Evolutionary conservation across 1,140 invertebrate genomes (phyloP), one percentile per base, ranked within the genome.

Genomic region (Saccostrea cuccullata): DNA sequence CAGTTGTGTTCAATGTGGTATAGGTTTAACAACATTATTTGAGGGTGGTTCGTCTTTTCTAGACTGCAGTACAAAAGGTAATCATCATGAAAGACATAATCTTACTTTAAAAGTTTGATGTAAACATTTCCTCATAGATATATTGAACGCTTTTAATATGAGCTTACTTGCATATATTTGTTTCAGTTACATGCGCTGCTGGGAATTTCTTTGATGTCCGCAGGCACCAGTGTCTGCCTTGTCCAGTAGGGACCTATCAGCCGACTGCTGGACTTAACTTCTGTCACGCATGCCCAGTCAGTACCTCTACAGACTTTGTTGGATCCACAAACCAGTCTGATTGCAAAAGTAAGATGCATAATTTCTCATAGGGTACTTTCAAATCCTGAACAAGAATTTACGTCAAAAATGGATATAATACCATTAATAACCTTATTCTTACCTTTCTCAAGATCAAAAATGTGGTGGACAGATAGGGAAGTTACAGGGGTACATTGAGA

Each of bases 191-290:
- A 2, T 91, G 88, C 56, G 73, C 85, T 70, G 56, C 84, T n/a
- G 87, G 87, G n/a, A 26, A 87, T 86, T 90, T 89, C 86, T 92
- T 92, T 82, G 82, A 92, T 56, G 60, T 88, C 9, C 56, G 56
- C n/a, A 84, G 40, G 1, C 86, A 90, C 60, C 88, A 23, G 17
- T 94, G 96, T 96, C 6, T 97, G 60, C 96, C 97, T 82, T 99
- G 99, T 94, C 97, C 98, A 83, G 98, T 98, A 93, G 98, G 98
- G 88, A 98, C 97, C 77, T 99, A 98, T 94, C 98, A 99, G 94
- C 97, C 98, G 11, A 97, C 98, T 91, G 73, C 87, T 56, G 93
- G 92, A 20, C 90, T 93, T 40, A 92, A 94, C 82, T 94, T 90
- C 86, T 94, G 94, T 84, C 83, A 90, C n/a, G 88, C 87, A n/a